Evolutionary conservation across 2,113 vertebrate species (phyloP).

Genomic region (Leucopsar rothschildi): DNA sequence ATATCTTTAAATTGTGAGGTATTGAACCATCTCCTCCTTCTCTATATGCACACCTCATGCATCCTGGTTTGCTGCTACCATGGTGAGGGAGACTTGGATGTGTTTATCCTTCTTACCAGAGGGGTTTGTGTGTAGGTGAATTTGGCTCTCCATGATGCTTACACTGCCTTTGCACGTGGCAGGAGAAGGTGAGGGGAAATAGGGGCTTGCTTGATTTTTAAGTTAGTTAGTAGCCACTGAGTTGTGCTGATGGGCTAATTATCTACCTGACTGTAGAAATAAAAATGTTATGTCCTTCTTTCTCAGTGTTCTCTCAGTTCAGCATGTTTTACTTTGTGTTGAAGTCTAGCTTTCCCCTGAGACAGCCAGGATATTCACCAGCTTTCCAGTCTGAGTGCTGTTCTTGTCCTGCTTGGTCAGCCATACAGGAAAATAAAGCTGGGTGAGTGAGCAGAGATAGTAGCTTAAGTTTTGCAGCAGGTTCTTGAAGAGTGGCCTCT

Average conservation of each 20-base stretch:
- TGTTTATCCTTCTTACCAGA: neutral
- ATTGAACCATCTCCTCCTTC: neutral
- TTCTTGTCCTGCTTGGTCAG: neutral
- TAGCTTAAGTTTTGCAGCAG: neutral
- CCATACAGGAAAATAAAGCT: neutral
- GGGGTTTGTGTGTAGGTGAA: neutral
- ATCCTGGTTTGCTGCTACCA: neutral
- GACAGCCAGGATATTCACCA: neutral
- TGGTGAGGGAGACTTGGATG: neutral
- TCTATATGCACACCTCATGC: rapidly evolving
- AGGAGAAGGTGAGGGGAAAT: neutral
- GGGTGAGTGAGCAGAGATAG: neutral
- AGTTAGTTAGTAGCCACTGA: neutral
- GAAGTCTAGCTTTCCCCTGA: neutral
- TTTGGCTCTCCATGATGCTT: neutral
- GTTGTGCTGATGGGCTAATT: neutral
- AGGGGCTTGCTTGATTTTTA: neutral
- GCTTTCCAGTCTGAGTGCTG: neutral
- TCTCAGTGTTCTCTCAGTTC: neutral
- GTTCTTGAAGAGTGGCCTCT: neutral
- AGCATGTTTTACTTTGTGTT: neutral
- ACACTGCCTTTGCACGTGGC: neutral
- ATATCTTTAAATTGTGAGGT: neutral
- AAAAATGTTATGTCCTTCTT: neutral
- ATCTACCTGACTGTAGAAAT: neutral